These are phyloP conservation scores for Andricus grossulariae DNA, from an alignment of 1,140 invertebrate genomes.

Conservation along the genomic window DNA sequence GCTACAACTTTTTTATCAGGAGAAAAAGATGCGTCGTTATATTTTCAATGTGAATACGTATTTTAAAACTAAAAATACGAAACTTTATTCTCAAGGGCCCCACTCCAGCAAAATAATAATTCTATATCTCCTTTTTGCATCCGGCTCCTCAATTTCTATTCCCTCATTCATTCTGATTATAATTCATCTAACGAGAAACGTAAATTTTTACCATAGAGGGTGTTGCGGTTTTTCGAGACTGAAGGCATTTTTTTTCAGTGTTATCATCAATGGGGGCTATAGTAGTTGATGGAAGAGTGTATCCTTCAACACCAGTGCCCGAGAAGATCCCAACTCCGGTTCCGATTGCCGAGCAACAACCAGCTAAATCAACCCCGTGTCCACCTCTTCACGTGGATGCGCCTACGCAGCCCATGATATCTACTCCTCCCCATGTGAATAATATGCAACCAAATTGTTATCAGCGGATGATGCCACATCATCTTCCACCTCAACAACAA, in stretches of 20 bases:
- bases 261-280: conserved; percentile 85
- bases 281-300: conserved; percentile 85
- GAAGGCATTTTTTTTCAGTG: conserved; percentile 72
- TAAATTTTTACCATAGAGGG: no score
- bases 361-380: conserved; percentile 60
- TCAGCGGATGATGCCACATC: conserved; percentile 51
- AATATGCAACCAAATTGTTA: conserved; percentile 57
- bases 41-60: no score
- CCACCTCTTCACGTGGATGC: conserved; percentile 49
- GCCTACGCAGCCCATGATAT: conserved; percentile 50
- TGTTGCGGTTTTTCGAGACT: no score
- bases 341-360: conserved; percentile 52
- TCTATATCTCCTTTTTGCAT: no score
- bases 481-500: conserved; percentile 60
- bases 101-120: no score
- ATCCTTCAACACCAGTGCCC: conserved; percentile 73
- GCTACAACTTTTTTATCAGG: no score
- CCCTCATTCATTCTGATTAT: no score
- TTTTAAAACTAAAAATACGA: no score
- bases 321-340: conserved; percentile 65
- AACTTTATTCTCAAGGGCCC: no score
- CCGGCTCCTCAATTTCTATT: no score
- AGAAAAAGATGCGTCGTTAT: no score
- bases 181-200: no score
- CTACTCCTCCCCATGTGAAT: conserved; percentile 60